Conservation (phyloP, 2,797 vertebrate genomes). For the Novumbra hubbsi region DNA sequence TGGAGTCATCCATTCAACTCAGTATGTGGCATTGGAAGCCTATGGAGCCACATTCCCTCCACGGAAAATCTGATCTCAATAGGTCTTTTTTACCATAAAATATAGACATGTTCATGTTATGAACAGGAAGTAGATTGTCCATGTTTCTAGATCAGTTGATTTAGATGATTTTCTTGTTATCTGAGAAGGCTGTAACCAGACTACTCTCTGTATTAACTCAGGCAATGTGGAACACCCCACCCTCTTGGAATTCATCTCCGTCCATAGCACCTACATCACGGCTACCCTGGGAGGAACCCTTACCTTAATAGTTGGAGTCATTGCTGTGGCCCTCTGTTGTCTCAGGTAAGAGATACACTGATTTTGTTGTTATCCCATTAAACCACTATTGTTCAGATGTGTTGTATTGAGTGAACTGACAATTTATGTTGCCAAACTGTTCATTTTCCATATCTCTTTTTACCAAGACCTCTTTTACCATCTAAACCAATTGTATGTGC, state of each 20-base stretch:
- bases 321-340: slow-evolving; percentile 68
- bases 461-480: neutral
- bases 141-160: neutral
- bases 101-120: neutral
- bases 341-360: slow-evolving; percentile 58
- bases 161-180: neutral
- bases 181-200: slow-evolving; percentile 5
- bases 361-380: neutral
- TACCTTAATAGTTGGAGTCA: slow-evolving; percentile 74
- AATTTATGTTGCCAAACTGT: neutral
- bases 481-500: neutral
- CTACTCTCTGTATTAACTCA: slow-evolving; percentile 41
- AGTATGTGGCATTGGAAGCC: too few relatives aligned
- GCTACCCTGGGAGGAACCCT: slow-evolving; percentile 79
- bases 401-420: neutral
- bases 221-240: slow-evolving; percentile 55
- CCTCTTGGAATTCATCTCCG: slow-evolving; percentile 75
- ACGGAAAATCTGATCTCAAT: too few relatives aligned
- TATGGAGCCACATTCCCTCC: too few relatives aligned
- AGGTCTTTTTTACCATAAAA: too few relatives aligned
- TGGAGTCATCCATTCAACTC: too few relatives aligned
- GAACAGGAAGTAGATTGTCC: neutral
- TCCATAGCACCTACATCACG: slow-evolving; percentile 79
- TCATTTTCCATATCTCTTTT: neutral
- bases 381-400: neutral